A percentile compares a stretch with the other conserved stretches of the same genome.
phyloP scores from a whole-genome alignment of 2,797 vertebrate species.

The Takifugu ocellatus region DNA sequence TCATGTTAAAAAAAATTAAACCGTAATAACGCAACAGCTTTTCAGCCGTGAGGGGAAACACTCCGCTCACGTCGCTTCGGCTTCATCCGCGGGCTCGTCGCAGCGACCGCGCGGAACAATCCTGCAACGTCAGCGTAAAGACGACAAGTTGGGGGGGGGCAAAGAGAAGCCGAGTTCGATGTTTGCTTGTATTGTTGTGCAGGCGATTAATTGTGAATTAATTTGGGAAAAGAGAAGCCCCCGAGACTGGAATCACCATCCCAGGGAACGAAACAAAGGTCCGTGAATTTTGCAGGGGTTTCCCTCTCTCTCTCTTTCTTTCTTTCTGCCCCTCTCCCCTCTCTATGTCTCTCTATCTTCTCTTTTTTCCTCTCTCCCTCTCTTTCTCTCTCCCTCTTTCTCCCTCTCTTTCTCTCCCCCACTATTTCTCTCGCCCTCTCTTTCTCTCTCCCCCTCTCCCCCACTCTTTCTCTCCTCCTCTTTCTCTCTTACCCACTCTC shows the following conservation, averaged over 20 bases:
- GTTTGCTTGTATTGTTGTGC: too few relatives aligned
- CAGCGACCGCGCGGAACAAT: too few relatives aligned
- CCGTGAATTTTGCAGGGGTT: slow-evolving; percentile 10
- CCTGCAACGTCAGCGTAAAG: too few relatives aligned
- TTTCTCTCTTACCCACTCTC: slow-evolving; percentile 24
- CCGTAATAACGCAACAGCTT: too few relatives aligned
- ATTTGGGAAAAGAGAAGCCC: too few relatives aligned
- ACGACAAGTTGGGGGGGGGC: too few relatives aligned
- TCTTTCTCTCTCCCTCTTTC: not conserved
- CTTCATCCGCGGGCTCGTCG: too few relatives aligned
- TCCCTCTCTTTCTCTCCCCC: not conserved
- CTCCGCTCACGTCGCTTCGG: too few relatives aligned
- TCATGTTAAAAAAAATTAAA: too few relatives aligned
- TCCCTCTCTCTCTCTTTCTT: slow-evolving; percentile 18
- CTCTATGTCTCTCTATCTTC: slow-evolving; percentile 17
- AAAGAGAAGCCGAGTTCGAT: too few relatives aligned
- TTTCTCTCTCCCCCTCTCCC: slow-evolving; percentile 20
- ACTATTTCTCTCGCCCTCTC: slow-evolving; percentile 22
- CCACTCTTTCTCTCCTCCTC: slow-evolving; percentile 18
- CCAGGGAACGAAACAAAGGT: slow-evolving; percentile 9
- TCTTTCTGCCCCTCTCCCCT: not conserved
- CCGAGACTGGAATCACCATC: not conserved
- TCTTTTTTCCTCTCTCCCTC: slow-evolving; percentile 21
- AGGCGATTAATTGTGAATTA: too few relatives aligned
- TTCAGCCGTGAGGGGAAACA: too few relatives aligned